These are phyloP conservation scores for Chirona hameri DNA, from an alignment of 2,888 invertebrate genomes.

Conservation along the genomic window DNA sequence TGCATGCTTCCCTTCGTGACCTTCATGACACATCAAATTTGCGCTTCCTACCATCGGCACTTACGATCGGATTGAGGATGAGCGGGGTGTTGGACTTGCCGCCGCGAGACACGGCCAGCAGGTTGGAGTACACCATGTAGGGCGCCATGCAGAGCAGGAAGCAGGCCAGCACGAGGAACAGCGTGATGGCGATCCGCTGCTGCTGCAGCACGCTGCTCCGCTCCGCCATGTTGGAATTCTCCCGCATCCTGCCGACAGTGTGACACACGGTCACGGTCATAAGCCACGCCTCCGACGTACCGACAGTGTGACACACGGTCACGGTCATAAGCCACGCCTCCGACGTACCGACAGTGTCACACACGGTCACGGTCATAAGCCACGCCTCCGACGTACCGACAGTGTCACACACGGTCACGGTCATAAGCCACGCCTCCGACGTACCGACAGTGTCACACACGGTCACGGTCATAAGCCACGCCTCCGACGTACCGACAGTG, in stretches of 20 bases:
- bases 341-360: background rate
- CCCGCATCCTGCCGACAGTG: conserved; percentile 10
- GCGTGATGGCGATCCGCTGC: conserved; percentile 23
- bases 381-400: background rate
- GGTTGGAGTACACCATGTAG: conserved; percentile 12
- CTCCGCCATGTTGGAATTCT: conserved; percentile 24
- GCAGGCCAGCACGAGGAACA: conserved; percentile 29
- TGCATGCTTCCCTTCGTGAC: no score
- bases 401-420: no score
- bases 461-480: no score
- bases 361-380: no score
- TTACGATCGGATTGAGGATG: conserved; percentile 24
- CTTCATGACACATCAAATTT: background rate
- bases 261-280: no score
- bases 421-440: no score
- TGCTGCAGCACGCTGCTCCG: conserved; percentile 27
- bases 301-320: background rate
- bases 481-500: background rate
- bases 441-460: background rate
- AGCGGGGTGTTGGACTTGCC: background rate
- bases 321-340: no score
- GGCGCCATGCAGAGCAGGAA: conserved; percentile 26
- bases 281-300: no score
- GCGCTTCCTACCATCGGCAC: background rate
- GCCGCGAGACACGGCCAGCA: background rate